Percentiles rank a stretch among this genome's conserved stretches.
These are phyloP conservation scores for Sesamia nonagrioides DNA, from an alignment of 1,140 invertebrate genomes.

Conservation along the genomic window DNA sequence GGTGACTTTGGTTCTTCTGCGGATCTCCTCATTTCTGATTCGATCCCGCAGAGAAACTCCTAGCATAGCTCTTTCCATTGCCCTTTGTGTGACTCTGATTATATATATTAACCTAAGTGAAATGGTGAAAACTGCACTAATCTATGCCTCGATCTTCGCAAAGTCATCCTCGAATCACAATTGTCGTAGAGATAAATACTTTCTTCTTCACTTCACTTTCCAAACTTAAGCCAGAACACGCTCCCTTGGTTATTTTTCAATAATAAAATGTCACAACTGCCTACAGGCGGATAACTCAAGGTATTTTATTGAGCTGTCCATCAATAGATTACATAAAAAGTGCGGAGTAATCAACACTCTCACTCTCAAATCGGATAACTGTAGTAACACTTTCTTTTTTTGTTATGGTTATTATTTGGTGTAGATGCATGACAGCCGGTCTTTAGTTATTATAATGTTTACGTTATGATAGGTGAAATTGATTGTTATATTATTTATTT, in stretches of 20 bases:
- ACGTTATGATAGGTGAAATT: not conserved
- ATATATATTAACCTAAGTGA: too few relatives aligned
- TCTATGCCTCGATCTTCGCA: not conserved
- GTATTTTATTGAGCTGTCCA: conserved; percentile 4
- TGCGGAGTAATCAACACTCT: conserved; percentile 3
- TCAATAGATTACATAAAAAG: conserved; percentile 23
- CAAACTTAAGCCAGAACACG: not conserved
- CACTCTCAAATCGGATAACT: not conserved
- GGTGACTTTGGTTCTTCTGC: too few relatives aligned
- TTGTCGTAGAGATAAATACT: too few relatives aligned
- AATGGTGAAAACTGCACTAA: too few relatives aligned
- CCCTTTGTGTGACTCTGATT: too few relatives aligned
- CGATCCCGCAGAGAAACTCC: too few relatives aligned
- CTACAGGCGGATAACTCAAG: conserved; percentile 6
- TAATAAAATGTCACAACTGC: not conserved
- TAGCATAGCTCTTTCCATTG: too few relatives aligned
- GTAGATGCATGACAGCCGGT: not conserved
- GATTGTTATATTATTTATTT: too few relatives aligned
- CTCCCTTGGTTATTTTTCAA: not conserved
- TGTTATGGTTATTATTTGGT: too few relatives aligned
- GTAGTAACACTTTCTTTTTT: conserved; percentile 10
- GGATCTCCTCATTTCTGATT: too few relatives aligned
- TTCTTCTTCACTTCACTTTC: too few relatives aligned
- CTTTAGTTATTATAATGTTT: not conserved
- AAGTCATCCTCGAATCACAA: not conserved